Base-by-base conservation (phyloP, 2,888 invertebrate species). In the Aproaerema taeniolella region DNA sequence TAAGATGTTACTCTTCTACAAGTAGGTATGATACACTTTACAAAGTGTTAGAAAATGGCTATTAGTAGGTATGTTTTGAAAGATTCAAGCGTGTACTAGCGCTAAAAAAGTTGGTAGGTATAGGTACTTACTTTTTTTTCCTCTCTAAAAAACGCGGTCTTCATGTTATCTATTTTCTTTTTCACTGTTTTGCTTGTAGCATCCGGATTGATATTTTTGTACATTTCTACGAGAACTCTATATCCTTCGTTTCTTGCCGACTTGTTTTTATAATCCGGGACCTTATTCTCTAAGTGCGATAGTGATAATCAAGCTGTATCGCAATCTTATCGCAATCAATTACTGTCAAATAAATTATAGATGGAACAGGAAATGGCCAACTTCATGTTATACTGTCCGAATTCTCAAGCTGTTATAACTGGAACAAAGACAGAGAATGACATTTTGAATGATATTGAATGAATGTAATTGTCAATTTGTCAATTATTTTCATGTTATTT, bases 121-220 rank as follows among this genome's bases (percentile, higher is more conserved):
- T 28, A 28, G 3, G 3, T n/a, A 36, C 28, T 26, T 36, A 36
- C 36, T 15, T 36, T 36, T 28, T 28, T 36, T 9, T 12, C 26
- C 28, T 36, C 36, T 36, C 24, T 36, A 13, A 36, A 36, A 28
- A 26, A 28, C n/a, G 26, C 8, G 15, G 36, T 26, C 28, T 16
- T 36, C 15, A 36, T 24, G 28, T 36, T 14, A 14, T 28, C 36
- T 14, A 36, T 26, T 26, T 28, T 36, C 28, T 36, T 36, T 24
- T 36, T 36, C 2, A 36, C 9, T 11, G 28, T 36, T 28, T 36
- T 36, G 9, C 26, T 28, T 15, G 36, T 36, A 10, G 36, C 36
- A 16, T 15, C 36, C 36, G 20, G 26, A 16, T 36, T 28, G 28
- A 16, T n/a, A 26, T 36, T 26, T 13, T 25, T 34, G 16, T 36